phyloP scores from a whole-genome alignment of 1,140 invertebrate genomes.

The Drosophila triauraria region DNA sequence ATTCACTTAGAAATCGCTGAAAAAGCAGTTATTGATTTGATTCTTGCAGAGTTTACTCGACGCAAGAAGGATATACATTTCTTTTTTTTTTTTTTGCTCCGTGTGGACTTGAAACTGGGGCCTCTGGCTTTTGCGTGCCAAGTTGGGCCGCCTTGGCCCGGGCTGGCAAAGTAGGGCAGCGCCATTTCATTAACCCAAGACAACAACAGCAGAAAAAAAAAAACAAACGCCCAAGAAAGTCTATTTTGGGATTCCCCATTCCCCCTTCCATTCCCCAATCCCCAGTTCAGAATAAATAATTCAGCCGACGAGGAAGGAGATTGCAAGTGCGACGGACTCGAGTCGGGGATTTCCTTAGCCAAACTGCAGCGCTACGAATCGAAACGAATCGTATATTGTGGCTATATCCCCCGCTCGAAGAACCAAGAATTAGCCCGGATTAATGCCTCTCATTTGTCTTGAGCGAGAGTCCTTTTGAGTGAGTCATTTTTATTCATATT shows the following conservation, averaged over 20 bases:
- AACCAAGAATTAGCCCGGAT: background rate
- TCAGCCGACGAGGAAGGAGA: conserved; percentile 15
- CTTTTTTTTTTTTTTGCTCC: conserved; percentile 4
- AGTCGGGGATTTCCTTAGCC: background rate
- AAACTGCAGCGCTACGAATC: conserved; percentile 15
- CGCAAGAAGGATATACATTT: background rate
- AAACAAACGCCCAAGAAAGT: conserved; percentile 19
- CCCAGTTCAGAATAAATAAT: conserved; percentile 31
- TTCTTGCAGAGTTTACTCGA: background rate
- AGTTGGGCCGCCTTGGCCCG: conserved; percentile 61
- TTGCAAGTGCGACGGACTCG: conserved; percentile 20
- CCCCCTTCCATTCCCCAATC: background rate
- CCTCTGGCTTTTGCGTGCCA: conserved; percentile 52
- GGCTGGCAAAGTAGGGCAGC: conserved; percentile 65
- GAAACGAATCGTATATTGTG: conserved; percentile 1
- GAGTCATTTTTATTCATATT: conserved; percentile 61
- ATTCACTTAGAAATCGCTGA: too few species aligned
- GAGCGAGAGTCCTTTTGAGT: background rate
- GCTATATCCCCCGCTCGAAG: background rate
- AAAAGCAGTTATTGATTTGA: conserved; percentile 5
- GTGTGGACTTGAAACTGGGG: conserved; percentile 34
- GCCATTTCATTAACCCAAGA: conserved; percentile 71
- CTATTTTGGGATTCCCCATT: conserved; percentile 34
- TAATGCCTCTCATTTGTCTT: conserved; percentile 48
- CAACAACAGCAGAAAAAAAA: conserved; percentile 14